Percentiles rank a stretch among this genome's conserved stretches.
These are phyloP conservation scores for Heliconius congener DNA, from an alignment of 1,140 invertebrate genomes.

Conservation along the genomic window DNA sequence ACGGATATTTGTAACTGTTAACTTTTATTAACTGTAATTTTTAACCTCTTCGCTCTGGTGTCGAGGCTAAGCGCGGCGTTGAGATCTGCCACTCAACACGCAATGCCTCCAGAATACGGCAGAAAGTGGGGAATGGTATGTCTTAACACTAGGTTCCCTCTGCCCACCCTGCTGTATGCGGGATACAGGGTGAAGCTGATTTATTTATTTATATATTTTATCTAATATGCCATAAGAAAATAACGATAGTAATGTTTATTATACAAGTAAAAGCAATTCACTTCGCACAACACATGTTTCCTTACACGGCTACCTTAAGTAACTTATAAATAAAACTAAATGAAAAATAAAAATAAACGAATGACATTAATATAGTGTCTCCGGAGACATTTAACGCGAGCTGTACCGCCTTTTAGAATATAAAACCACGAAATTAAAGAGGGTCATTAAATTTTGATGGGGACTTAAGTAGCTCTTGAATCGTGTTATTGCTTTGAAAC, in stretches of 20 bases:
- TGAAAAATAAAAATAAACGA: background rate
- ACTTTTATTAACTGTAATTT: background rate
- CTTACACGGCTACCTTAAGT: background rate
- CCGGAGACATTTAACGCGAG: background rate
- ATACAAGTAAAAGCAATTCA: background rate
- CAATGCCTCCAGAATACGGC: too few relatives aligned
- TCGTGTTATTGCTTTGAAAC: background rate
- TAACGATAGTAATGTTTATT: background rate
- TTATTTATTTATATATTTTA: too few relatives aligned
- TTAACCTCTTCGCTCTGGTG: too few relatives aligned
- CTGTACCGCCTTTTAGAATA: background rate
- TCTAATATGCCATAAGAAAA: background rate
- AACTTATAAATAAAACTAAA: background rate
- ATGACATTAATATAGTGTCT: background rate
- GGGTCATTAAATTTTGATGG: background rate
- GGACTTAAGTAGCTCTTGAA: background rate
- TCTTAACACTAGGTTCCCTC: too few relatives aligned
- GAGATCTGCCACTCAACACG: too few relatives aligned
- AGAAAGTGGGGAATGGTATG: too few relatives aligned
- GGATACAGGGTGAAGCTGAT: too few relatives aligned
- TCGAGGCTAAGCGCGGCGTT: too few relatives aligned
- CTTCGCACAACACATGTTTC: background rate
- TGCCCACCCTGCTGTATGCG: too few relatives aligned
- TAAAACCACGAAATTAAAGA: slow-evolving; percentile 8
- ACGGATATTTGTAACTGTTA: background rate